Conservation (phyloP, 2,797 vertebrate genomes). For the Enteromius argenteus region DNA sequence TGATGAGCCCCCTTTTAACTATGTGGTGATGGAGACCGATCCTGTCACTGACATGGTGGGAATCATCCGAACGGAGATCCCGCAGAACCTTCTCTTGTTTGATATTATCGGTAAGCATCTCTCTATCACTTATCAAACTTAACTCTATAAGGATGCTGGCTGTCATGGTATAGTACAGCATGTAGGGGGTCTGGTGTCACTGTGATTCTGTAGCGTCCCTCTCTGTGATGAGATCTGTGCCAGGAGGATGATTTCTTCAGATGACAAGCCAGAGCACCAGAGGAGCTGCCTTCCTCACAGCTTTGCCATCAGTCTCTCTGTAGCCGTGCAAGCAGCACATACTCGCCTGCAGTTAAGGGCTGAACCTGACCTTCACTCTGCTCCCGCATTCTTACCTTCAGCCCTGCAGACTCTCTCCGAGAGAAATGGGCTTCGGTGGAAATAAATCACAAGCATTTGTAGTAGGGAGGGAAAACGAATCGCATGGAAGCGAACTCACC, state of each 20-base stretch:
- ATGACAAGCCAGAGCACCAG: slow-evolving; percentile 54
- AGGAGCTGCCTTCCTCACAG: slow-evolving; percentile 32
- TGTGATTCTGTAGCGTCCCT: slow-evolving; percentile 24
- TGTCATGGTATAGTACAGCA: slow-evolving; percentile 16
- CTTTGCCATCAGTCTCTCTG: slow-evolving; percentile 41
- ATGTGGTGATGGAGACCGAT: slow-evolving; percentile 94
- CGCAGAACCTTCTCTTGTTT: slow-evolving; percentile 86
- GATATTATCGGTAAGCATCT: slow-evolving; percentile 85
- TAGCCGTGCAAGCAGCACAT: background rate
- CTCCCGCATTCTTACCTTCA: slow-evolving; percentile 37
- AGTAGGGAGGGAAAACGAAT: background rate
- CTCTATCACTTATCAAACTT: background rate
- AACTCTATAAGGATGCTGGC: background rate
- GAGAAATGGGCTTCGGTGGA: slow-evolving; percentile 8
- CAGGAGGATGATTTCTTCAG: slow-evolving; percentile 58
- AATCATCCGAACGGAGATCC: slow-evolving; percentile 87
- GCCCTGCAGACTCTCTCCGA: slow-evolving; percentile 24
- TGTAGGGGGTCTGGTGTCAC: slow-evolving; percentile 20
- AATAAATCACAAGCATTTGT: slow-evolving; percentile 42
- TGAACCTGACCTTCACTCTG: slow-evolving; percentile 38
- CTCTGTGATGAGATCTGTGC: slow-evolving; percentile 49
- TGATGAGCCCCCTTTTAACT: slow-evolving; percentile 89
- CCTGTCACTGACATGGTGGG: slow-evolving; percentile 95
- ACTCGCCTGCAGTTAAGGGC: slow-evolving; percentile 26
- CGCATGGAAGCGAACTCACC: background rate